phyloP scores from a whole-genome alignment of 2,113 vertebrate genomes.

The Rhadina sibilatrix region DNA sequence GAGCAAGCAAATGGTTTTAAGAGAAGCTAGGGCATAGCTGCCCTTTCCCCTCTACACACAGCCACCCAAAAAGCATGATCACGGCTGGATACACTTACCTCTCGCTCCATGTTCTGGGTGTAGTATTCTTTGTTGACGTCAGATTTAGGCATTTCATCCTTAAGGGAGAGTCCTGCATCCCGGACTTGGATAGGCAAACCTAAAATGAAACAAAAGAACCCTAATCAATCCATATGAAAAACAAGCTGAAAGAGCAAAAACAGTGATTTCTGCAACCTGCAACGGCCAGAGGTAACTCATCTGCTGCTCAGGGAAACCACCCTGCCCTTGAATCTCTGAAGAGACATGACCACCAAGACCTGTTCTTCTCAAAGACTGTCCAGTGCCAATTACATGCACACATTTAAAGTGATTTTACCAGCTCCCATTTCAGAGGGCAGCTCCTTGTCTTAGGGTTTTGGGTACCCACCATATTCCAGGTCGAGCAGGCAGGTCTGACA shows the following conservation, averaged over 20 bases:
- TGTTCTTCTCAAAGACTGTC: neutral
- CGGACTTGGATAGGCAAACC: slow-evolving; percentile 97
- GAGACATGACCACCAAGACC: neutral
- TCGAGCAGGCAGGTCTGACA: slow-evolving; percentile 97
- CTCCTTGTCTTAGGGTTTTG: neutral
- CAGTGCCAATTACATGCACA: fast-evolving
- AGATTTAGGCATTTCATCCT: slow-evolving; percentile 96
- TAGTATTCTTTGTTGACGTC: slow-evolving; percentile 99
- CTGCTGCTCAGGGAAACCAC: neutral
- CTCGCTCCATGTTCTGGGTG: slow-evolving; percentile 98
- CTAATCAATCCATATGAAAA: neutral
- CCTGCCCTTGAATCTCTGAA: neutral
- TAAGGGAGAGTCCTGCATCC: slow-evolving; percentile 91
- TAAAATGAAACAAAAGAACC: slow-evolving; percentile 20
- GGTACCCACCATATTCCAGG: slow-evolving; percentile 90
- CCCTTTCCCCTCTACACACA: neutral
- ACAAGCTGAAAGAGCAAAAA: neutral
- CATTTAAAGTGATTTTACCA: neutral
- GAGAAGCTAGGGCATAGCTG: neutral
- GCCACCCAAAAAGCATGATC: neutral
- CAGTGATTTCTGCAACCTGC: neutral
- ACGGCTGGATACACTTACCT: slow-evolving; percentile 69
- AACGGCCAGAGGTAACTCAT: neutral
- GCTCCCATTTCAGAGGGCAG: neutral
- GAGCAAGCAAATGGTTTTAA: neutral